Base-by-base conservation (phyloP, 2,113 vertebrate genomes). In the Gadus macrocephalus region DNA sequence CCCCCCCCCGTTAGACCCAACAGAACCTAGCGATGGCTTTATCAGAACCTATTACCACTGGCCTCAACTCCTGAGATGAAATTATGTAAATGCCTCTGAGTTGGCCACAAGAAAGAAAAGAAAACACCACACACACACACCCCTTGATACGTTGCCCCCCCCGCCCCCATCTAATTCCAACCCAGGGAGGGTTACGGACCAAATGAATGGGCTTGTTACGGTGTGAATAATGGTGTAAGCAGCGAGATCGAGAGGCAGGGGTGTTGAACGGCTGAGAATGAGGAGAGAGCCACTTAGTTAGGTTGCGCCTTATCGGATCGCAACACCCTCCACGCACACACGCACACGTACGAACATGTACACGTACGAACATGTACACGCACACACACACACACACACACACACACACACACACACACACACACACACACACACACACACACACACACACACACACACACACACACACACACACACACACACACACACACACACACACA, bases 41-140 rank as follows among this genome's bases (percentile, higher is more conserved):
- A 91, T 91, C 88, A 88, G 79, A 89, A 90, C 78, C 87, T 90
- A 91, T 91, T 91, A 90, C 84, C 88, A 82, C 79, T 73, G 66
- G 58, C 79, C 82, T 49, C 73, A 74, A 81, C 81, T 9, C 78
- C 74, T 15, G 75, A 81, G 82, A 75, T 63, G 63, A 84, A 89
- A 91, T 91, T 88, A 92, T 90, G 88, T 81, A 90, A 91, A 92
- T 91, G 76, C 28, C 1, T 49, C 20, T 31, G 68, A 84, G 73
- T 87, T 85, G 80, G 78, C 83, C 81, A 73, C 20, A 35, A 75
- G 68, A 87, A 86, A 49, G 8, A 49, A 49, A 49, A 12, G 42
- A 49, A 49, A 42, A 42, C 38, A 42, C 38, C 25, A 25, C 25
- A 42, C 38, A 42, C 38, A 42, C 38, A 85, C n/a, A 85, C 83